These are phyloP conservation scores for Theristicus caerulescens DNA, from an alignment of 2,113 vertebrate species.

Conservation along the genomic window DNA sequence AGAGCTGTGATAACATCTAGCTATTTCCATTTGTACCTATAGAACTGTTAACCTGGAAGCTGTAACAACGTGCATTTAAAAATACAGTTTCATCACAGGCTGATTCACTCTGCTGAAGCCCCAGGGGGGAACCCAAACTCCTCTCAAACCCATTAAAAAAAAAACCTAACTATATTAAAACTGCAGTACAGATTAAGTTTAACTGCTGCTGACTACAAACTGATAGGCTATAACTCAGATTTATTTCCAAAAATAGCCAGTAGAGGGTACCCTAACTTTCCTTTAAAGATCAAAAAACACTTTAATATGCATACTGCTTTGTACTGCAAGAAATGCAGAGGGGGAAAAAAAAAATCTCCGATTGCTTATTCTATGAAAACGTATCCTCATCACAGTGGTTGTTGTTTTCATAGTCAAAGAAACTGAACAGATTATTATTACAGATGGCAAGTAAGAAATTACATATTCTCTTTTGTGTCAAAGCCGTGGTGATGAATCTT, in stretches of 20 bases:
- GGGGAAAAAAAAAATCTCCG: not conserved
- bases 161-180: not conserved
- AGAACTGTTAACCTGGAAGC: not conserved
- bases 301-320: not conserved
- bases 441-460: not conserved
- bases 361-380: not conserved
- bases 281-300: not conserved
- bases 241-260: conserved; percentile 29
- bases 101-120: not conserved
- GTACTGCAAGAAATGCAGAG: not conserved
- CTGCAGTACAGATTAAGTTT: not conserved
- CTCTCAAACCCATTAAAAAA: not conserved
- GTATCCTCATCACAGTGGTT: not conserved
- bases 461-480: not conserved
- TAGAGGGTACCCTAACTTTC: conserved; percentile 39
- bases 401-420: not conserved
- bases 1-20: not conserved
- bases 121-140: not conserved
- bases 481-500: not conserved
- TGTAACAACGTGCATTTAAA: not conserved
- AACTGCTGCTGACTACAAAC: not conserved
- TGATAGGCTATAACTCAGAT: not conserved
- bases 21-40: not conserved
- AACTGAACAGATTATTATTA: not conserved
- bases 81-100: not conserved